Base-by-base conservation (phyloP, 2,113 vertebrate species). In the Mirza zaza region DNA sequence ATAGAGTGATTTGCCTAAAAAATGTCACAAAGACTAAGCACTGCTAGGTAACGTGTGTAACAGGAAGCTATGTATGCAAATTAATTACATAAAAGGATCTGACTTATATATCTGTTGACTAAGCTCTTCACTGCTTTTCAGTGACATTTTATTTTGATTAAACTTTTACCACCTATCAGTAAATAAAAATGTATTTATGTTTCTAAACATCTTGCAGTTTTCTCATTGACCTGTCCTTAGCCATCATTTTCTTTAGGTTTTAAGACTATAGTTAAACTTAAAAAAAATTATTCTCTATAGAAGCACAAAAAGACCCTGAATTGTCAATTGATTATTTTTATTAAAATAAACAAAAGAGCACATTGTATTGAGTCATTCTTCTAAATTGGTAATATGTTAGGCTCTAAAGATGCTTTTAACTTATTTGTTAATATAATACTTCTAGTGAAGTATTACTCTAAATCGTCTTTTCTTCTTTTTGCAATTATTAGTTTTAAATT, bases 401-500 rank as follows among this genome's bases (percentile, higher is more conserved):
- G 1, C 6, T 87, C 13, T 96, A 86, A 71, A 75, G 32, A 77
- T 93, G 8, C 42, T 89, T 96, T 86, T 71, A 88, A 85, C 7
- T n/a, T 93, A 85, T n/a, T 83, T 8, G 23, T 85, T 86, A 87
- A 6, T 73, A 55, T 86, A 87, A 6, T 77, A 61, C 36, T 97
- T n/a, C n/a, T 59, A 82, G 2, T 67, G 12, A 77, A n/a, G 20
- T 67, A 7, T 91, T 76, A 88, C 68, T 63, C 14, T 90, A 55
- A 80, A 45, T 91, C 61, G 27, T 83, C 34, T 79, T 80, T 87
- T 55, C 5, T 75, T 68, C 29, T 85, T 76, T 97, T 89, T 89
- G 18, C 50, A 80, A 59, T 63, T 84, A 67, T 87, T 87, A 39
- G 17, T 90, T 94, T 95, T 84, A 92, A 86, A 87, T 90, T 94